A percentile compares a stretch with the other conserved stretches of the same genome.
These are phyloP conservation scores for Pyrrhosoma nymphula DNA, from an alignment of 2,888 invertebrate species.

Conservation along the genomic window DNA sequence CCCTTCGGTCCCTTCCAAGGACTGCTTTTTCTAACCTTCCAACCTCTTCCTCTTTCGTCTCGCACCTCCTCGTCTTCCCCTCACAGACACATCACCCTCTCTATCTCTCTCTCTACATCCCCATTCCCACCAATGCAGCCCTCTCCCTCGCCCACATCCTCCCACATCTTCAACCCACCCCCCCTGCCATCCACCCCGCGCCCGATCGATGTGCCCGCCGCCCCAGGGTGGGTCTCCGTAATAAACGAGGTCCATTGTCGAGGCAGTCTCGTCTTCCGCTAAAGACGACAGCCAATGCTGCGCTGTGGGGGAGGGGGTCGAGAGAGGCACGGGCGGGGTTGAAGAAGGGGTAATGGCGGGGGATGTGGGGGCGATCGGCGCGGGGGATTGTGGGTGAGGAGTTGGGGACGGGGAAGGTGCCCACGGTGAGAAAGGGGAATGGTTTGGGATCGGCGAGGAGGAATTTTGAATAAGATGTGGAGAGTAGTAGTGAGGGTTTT, in stretches of 20 bases:
- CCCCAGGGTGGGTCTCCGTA: slow-evolving; percentile 54
- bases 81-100: neutral
- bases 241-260: slow-evolving; percentile 67
- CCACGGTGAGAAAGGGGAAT: neutral
- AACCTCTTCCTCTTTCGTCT: neutral
- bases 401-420: neutral
- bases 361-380: neutral
- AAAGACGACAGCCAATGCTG: slow-evolving; percentile 64
- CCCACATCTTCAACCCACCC: neutral
- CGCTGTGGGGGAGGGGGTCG: neutral
- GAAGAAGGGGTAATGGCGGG: neutral
- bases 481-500: neutral
- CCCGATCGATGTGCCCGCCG: slow-evolving; percentile 23
- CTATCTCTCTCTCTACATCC: neutral
- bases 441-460: neutral
- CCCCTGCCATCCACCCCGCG: too few species aligned
- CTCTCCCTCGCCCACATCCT: neutral
- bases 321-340: neutral
- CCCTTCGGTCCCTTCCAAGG: neutral
- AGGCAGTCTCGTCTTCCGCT: slow-evolving; percentile 59
- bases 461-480: neutral
- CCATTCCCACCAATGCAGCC: neutral
- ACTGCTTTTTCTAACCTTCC: neutral
- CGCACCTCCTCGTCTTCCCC: too few species aligned
- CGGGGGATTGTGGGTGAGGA: neutral